A percentile compares a stretch with the other conserved stretches of the same genome.
phyloP scores from a whole-genome alignment of 2,113 vertebrate genomes.

The Clarias gariepinus region DNA sequence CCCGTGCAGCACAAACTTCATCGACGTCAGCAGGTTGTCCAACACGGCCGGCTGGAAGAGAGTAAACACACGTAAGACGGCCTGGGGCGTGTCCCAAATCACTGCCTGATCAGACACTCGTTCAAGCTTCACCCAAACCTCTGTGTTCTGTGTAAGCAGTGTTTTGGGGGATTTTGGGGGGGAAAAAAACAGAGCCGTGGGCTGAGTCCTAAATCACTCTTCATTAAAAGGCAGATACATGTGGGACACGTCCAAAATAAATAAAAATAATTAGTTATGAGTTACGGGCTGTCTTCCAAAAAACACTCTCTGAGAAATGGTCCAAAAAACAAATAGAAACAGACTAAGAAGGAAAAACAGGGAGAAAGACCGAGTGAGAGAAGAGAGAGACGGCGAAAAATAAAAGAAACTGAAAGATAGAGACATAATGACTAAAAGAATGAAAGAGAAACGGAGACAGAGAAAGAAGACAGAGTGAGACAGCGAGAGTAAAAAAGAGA shows the following conservation, averaged over 20 bases:
- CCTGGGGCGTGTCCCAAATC: background rate
- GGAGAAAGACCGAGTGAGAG: background rate
- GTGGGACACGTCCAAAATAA: background rate
- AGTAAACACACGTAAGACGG: background rate
- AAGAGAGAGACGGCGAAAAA: background rate
- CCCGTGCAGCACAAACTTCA: constrained; percentile 77
- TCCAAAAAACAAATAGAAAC: background rate
- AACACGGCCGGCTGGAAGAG: constrained; percentile 68
- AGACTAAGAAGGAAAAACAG: no score
- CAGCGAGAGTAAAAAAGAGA: background rate
- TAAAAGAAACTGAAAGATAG: no score
- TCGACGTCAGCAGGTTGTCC: constrained; percentile 77
- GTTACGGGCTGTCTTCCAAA: background rate
- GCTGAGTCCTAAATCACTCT: background rate
- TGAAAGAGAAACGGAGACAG: background rate
- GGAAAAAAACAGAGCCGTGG: background rate
- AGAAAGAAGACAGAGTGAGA: background rate
- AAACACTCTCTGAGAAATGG: background rate
- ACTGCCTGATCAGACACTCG: background rate
- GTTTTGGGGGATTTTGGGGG: no score
- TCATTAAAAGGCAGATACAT: background rate
- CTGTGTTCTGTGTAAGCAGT: background rate
- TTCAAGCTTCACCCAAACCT: background rate
- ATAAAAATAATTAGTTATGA: background rate
- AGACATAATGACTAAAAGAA: no score